Evolutionary conservation across 53 echinoderm and acorn worm genomes (phyloP).

Genomic region (Zoroaster sp.): DNA sequence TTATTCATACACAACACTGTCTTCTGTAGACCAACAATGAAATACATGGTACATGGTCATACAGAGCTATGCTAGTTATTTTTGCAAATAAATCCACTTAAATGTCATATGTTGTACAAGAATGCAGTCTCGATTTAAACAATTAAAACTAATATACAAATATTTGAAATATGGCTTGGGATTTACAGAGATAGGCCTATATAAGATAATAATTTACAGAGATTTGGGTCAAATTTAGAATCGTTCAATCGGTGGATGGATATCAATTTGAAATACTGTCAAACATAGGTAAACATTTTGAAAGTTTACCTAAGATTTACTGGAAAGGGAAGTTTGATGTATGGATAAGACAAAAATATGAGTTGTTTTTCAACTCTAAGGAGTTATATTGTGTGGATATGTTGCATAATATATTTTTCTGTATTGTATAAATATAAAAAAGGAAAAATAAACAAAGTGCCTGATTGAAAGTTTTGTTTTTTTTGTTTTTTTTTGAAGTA

Average conservation of each 20-base stretch:
- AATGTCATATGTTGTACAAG: neutral
- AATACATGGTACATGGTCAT: neutral
- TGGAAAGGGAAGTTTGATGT: neutral
- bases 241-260: neutral
- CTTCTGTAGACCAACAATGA: neutral
- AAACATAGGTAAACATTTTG: conserved; percentile 16
- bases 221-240: neutral
- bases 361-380: neutral
- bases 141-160: neutral
- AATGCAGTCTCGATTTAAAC: neutral
- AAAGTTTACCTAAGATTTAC: neutral
- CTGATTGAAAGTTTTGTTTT: neutral
- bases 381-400: neutral
- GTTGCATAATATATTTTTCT: neutral
- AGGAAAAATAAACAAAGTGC: neutral
- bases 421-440: neutral
- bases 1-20: too few relatives aligned
- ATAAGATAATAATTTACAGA: neutral
- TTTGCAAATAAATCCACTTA: conserved; percentile 7
- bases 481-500: too few relatives aligned
- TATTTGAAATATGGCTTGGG: conserved; percentile 8
- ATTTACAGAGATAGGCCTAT: neutral
- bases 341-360: neutral
- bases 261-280: conserved; percentile 25
- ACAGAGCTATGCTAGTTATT: neutral